These are phyloP conservation scores for Alouatta palliata DNA, from an alignment of 2,113 vertebrate genomes.

Conservation along the genomic window DNA sequence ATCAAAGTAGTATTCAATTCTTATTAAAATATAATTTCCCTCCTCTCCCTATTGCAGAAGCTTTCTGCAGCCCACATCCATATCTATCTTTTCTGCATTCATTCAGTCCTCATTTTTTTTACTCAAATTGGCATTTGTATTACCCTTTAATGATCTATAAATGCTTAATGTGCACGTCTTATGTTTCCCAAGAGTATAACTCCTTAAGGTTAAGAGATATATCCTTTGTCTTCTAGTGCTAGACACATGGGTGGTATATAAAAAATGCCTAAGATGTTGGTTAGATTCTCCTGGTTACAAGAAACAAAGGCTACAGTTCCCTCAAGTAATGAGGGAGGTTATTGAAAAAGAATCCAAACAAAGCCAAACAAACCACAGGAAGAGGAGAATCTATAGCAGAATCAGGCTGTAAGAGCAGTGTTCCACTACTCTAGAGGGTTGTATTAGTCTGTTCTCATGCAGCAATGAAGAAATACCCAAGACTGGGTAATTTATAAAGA, in stretches of 20 bases:
- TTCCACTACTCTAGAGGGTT: neutral
- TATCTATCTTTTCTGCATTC: neutral
- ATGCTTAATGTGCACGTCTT: neutral
- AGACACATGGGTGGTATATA: neutral
- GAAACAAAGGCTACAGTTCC: neutral
- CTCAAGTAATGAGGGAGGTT: neutral
- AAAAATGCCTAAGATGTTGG: neutral
- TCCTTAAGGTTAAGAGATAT: neutral
- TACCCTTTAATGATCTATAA: neutral
- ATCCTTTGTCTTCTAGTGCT: neutral
- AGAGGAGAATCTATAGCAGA: neutral
- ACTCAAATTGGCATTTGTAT: neutral
- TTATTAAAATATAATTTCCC: neutral
- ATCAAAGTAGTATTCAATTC: neutral
- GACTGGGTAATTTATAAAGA: too few species aligned
- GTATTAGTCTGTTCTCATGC: too few species aligned
- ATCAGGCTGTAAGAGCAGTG: neutral
- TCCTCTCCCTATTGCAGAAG: neutral
- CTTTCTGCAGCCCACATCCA: neutral
- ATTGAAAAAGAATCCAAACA: neutral
- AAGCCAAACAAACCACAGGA: neutral
- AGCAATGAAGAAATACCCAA: too few species aligned
- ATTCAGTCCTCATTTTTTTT: neutral
- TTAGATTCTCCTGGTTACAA: neutral
- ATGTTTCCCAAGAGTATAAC: slow-evolving; percentile 7